A percentile compares a stretch with the other conserved stretches of the same genome.
Evolutionary conservation across 2,888 invertebrate genomes (phyloP).

Genomic region (Tetropium fuscum): DNA sequence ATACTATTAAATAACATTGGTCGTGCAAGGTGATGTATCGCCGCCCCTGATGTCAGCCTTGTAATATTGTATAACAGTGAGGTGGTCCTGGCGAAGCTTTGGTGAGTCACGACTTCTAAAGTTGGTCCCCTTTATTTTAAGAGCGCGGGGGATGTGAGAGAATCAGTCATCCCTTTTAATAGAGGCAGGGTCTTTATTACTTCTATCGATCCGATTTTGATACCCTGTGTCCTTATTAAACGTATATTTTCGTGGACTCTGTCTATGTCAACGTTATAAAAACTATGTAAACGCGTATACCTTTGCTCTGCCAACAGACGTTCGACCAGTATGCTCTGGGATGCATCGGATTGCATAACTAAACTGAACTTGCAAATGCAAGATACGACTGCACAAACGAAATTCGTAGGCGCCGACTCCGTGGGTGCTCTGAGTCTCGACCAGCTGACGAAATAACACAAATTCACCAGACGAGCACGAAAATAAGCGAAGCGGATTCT

Average conservation of each 20-base stretch:
- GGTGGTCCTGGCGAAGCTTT: constrained; percentile 18
- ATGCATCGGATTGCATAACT: too few relatives aligned
- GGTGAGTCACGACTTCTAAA: constrained; percentile 44
- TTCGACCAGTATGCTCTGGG: too few relatives aligned
- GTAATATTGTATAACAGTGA: constrained; percentile 32
- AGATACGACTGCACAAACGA: too few relatives aligned
- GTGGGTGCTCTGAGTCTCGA: too few relatives aligned
- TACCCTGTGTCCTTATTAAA: constrained; percentile 43
- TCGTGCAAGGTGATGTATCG: neutral
- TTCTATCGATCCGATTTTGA: constrained; percentile 47
- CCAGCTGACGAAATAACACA: too few relatives aligned
- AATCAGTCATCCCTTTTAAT: constrained; percentile 45
- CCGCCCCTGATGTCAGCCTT: constrained; percentile 26
- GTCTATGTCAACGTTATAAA: constrained; percentile 22
- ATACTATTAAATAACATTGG: too few relatives aligned
- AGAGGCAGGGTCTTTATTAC: constrained; percentile 48
- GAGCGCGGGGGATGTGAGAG: constrained; percentile 35
- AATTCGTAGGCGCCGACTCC: too few relatives aligned
- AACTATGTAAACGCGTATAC: too few relatives aligned
- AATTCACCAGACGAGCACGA: too few relatives aligned
- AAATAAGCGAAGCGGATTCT: too few relatives aligned
- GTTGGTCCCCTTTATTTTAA: constrained; percentile 43
- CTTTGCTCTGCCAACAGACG: too few relatives aligned
- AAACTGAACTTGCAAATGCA: too few relatives aligned
- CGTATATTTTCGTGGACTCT: constrained; percentile 36